Evolutionary conservation across 2,888 invertebrate species (phyloP).

Genomic region (Thumatha senex): DNA sequence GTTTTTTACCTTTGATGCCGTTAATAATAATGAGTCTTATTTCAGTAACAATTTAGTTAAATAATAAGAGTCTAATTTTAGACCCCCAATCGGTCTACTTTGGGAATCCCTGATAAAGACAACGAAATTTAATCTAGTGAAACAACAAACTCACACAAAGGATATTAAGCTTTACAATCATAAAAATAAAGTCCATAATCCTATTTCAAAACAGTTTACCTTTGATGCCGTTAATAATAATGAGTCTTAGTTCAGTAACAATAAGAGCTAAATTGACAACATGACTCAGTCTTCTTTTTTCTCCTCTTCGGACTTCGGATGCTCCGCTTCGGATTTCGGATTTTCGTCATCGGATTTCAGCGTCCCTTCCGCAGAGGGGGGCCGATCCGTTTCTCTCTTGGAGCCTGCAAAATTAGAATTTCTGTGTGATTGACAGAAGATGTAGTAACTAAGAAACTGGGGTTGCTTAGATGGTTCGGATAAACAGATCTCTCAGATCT

Average conservation of each 20-base stretch:
- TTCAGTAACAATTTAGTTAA: too few relatives aligned
- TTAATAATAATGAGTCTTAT: conserved; percentile 10
- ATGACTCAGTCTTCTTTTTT: conserved; percentile 77
- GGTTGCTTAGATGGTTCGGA: too few relatives aligned
- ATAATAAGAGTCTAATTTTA: too few relatives aligned
- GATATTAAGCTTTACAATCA: too few relatives aligned
- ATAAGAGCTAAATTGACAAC: conserved; percentile 26
- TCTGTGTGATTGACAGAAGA: too few relatives aligned
- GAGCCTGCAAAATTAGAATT: conserved; percentile 44
- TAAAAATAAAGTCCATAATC: too few relatives aligned
- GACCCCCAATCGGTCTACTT: too few relatives aligned
- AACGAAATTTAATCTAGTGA: too few relatives aligned
- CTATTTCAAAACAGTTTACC: conserved; percentile 32
- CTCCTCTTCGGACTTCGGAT: conserved; percentile 58
- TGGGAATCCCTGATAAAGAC: too few relatives aligned
- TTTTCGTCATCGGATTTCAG: conserved; percentile 50
- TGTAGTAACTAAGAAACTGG: too few relatives aligned
- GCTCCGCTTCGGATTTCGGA: conserved; percentile 54
- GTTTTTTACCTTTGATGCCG: conserved; percentile 25
- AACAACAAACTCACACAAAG: too few relatives aligned
- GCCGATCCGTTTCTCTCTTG: conserved; percentile 54
- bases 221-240: conserved; percentile 10
- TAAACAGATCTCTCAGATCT: too few relatives aligned
- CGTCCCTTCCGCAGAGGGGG: conserved; percentile 11
- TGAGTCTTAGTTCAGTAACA: conserved; percentile 11